Base-by-base conservation (phyloP, 2,888 invertebrate species). In the Masnerella sp. region DNA sequence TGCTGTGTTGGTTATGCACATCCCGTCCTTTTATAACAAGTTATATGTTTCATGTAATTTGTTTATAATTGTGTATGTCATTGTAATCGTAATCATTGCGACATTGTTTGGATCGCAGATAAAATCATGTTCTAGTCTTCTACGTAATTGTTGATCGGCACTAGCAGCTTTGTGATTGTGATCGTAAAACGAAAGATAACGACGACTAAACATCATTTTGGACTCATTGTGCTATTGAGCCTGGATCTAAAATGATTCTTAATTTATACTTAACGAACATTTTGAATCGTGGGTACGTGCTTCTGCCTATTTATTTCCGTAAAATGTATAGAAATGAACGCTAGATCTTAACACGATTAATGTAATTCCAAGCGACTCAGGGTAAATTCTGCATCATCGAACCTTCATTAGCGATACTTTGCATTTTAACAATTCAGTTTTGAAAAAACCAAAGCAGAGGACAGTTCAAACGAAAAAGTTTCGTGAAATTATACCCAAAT, bases 371-470 rank as follows among this genome's bases (percentile, higher is more conserved):
- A n/a, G 36, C 28, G 62, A 49, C 62, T 62, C 70, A 62, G 62
- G 62, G 61, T 49, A 22, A 70, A 12, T 54, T 49, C 49, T 56
- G 25, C 49, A 49, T 49, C 70, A 70, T 70, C 70, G 70, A 70
- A 70, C 49, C 32, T 70, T 70, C 11, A 36, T 54, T 69, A 61
- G 38, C 54, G 54, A 61, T 61, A 54, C 61, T 45, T 67, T 58
- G 67, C 58, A 58, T 58, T 58, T 61, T 47, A 40, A 61, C 32
- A 5, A 5, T 15, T 47, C 12, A 15, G 18, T 20, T 20, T 61
- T 18, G 3, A n/a, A 15, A 2, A 30, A 30, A 64, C 0, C 4
- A 4, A 42, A 38, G n/a, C 7, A n/a, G 12, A n/a, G 1, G n/a
- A 28, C n/a, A 7, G 28, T n/a, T 9, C 28, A 42, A 54, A 54